A percentile compares a stretch with the other conserved stretches of the same genome.
These are phyloP conservation scores for Darevskia nairensis DNA, from an alignment of 2,797 vertebrate genomes.

Conservation along the genomic window DNA sequence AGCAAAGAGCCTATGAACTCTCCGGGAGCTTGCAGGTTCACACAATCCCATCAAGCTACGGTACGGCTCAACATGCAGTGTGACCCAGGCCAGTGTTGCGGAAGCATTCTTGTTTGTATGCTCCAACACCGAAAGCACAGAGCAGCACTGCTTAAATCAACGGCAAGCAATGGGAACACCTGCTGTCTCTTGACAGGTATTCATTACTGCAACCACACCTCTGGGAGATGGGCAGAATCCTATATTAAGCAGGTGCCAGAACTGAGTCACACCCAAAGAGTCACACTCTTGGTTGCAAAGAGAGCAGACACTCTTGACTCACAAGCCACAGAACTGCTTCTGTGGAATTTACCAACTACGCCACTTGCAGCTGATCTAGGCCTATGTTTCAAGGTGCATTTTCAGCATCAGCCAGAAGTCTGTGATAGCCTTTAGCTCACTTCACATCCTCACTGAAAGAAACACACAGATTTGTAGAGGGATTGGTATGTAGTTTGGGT, in stretches of 20 bases:
- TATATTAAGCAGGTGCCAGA: not conserved
- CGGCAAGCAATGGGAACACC: not conserved
- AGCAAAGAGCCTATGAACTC: too few relatives aligned
- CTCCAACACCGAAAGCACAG: not conserved
- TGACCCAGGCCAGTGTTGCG: not conserved
- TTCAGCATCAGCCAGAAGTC: not conserved
- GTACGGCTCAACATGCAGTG: too few relatives aligned
- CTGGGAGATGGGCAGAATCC: not conserved
- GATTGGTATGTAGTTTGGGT: not conserved
- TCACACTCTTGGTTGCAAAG: not conserved
- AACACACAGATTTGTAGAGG: not conserved
- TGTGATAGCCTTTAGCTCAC: not conserved
- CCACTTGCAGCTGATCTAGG: too few relatives aligned
- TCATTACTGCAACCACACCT: slow-evolving; percentile 12
- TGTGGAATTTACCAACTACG: not conserved
- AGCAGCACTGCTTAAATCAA: not conserved
- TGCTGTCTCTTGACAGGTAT: not conserved
- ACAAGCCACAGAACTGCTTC: not conserved
- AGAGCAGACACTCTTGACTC: not conserved
- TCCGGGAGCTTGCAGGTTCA: too few relatives aligned
- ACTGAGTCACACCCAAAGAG: not conserved
- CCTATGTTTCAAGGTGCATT: not conserved
- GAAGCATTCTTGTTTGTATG: not conserved
- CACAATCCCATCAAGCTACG: too few relatives aligned
- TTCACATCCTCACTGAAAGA: not conserved